phyloP scores from a whole-genome alignment of 2,113 vertebrate genomes.

The Cygnus atratus region DNA sequence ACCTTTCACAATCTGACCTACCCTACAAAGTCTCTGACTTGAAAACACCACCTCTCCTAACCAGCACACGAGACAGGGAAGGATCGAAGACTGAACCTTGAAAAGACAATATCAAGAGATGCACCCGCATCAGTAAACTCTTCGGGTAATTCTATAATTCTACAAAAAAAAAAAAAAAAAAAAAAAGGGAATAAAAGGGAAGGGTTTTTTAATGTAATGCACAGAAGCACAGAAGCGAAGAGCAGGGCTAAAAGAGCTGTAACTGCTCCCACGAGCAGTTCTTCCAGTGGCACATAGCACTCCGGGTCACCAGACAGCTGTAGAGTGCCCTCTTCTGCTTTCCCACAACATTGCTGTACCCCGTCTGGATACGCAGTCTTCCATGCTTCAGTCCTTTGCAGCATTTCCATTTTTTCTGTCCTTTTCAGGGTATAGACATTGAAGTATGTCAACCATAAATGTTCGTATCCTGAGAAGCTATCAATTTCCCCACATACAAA shows the following conservation, averaged over 20 bases:
- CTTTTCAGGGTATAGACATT: neutral
- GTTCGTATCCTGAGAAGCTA: neutral
- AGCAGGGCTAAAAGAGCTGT: neutral
- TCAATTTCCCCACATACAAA: neutral
- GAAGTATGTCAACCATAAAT: neutral
- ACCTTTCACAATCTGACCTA: too few species aligned
- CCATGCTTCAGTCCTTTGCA: neutral
- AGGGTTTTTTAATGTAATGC: too few species aligned
- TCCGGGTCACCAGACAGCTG: neutral
- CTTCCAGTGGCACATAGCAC: neutral
- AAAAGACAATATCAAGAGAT: neutral
- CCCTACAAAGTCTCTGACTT: too few species aligned
- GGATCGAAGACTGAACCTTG: neutral
- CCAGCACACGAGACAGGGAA: neutral
- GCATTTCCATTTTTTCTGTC: neutral
- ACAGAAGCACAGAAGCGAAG: neutral
- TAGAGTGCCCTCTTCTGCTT: neutral
- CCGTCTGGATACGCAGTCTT: rapidly evolving
- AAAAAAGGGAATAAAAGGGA: neutral
- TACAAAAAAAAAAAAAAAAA: neutral
- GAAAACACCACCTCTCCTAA: neutral
- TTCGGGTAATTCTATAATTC: neutral
- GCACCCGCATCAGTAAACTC: neutral
- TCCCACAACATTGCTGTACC: rapidly evolving
- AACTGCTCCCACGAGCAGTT: neutral